Conservation (phyloP, 1,140 invertebrate genomes). For the Panulirus ornatus region DNA sequence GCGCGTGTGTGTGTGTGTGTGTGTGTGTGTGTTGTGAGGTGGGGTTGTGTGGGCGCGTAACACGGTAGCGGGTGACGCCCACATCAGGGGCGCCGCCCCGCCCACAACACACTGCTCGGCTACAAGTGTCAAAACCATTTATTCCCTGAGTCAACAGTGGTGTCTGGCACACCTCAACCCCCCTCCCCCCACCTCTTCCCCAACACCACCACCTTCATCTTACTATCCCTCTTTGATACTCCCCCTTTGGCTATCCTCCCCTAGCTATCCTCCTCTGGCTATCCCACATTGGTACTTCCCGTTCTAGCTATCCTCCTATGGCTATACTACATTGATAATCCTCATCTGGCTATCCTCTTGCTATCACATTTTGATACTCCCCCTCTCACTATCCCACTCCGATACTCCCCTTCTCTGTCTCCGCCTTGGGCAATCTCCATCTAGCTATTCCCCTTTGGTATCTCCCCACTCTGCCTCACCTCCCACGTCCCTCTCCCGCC, state of each 20-base stretch:
- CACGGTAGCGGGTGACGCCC: not conserved
- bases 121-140: constrained; percentile 26
- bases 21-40: not conserved
- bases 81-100: not conserved
- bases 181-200: no score
- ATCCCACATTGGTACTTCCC: not conserved
- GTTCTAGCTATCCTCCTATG: not conserved
- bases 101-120: not conserved
- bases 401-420: not conserved
- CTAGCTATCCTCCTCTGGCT: not conserved
- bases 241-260: not conserved
- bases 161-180: not conserved
- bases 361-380: no score
- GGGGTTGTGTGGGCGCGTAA: not conserved
- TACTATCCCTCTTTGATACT: not conserved
- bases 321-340: no score
- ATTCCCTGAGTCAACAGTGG: not conserved
- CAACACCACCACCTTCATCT: not conserved
- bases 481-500: not conserved
- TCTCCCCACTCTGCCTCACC: not conserved
- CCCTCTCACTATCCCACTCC: not conserved
- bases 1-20: not conserved
- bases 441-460: not conserved
- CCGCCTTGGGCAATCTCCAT: not conserved
- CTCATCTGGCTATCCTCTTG: not conserved